phyloP scores from a whole-genome alignment of 2,888 invertebrate genomes.

The Julus scanicus region DNA sequence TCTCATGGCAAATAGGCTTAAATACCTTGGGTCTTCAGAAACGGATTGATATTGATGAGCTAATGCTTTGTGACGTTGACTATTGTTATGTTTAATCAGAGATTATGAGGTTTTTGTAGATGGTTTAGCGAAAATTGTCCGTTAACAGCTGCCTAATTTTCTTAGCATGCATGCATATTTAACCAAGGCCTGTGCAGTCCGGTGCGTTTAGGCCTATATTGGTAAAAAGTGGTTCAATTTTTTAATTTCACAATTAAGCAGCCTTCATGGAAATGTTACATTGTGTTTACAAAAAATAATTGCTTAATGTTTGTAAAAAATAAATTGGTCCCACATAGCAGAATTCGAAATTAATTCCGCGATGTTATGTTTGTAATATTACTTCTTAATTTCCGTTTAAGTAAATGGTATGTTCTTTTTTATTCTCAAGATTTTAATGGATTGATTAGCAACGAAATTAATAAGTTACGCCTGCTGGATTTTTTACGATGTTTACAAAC shows the following conservation, averaged over 20 bases:
- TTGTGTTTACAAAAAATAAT: too few relatives aligned
- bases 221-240: too few relatives aligned
- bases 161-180: neutral
- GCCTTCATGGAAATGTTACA: too few relatives aligned
- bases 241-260: too few relatives aligned
- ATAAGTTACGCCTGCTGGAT: neutral
- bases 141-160: neutral
- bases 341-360: neutral
- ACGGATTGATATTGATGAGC: neutral
- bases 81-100: neutral
- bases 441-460: neutral
- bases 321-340: neutral
- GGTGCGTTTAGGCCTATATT: too few relatives aligned
- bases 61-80: neutral
- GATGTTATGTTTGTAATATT: neutral
- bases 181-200: neutral
- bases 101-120: neutral
- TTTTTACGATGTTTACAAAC: neutral
- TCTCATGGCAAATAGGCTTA: neutral
- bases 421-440: neutral
- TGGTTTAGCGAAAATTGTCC: neutral
- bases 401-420: neutral
- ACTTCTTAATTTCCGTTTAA: neutral
- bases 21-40: neutral
- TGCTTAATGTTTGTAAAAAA: too few relatives aligned